A percentile compares a stretch with the other conserved stretches of the same genome.
Conservation (phyloP, 2,888 invertebrate genomes). For the Drosophila falleni region DNA sequence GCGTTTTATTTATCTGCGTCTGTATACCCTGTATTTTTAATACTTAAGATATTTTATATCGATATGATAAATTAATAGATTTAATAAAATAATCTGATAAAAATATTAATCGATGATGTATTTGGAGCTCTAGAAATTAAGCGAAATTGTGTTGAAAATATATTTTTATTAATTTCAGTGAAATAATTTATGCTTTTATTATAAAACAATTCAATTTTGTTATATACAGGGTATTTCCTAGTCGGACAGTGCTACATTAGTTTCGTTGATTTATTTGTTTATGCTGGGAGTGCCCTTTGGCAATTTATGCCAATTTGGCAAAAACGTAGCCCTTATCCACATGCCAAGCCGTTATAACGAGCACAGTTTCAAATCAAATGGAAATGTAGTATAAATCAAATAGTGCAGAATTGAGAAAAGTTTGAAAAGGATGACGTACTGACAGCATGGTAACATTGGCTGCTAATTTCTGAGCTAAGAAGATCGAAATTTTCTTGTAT, state of each 20-base stretch:
- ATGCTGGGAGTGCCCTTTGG: conserved; percentile 38
- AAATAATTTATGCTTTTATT: not conserved
- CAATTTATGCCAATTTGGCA: conserved; percentile 76
- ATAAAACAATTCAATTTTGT: not conserved
- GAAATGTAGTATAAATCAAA: conserved; percentile 66
- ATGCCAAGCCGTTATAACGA: conserved; percentile 38
- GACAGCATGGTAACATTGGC: not conserved
- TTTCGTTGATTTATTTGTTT: conserved; percentile 73
- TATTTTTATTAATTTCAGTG: not conserved
- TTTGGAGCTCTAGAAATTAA: not conserved
- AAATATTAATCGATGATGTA: too few relatives aligned
- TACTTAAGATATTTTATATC: not conserved
- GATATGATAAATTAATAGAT: not conserved
- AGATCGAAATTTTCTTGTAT: not conserved
- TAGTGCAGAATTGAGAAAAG: conserved; percentile 17
- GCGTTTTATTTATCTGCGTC: conserved; percentile 51
- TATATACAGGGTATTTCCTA: conserved; percentile 17
- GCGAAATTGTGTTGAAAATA: not conserved
- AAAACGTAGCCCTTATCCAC: conserved; percentile 28
- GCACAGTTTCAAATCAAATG: conserved; percentile 35
- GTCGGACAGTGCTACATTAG: conserved; percentile 5
- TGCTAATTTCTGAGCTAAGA: not conserved
- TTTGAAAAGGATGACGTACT: conserved; percentile 1
- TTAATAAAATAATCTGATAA: not conserved
- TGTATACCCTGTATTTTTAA: conserved; percentile 6